phyloP scores from a whole-genome alignment of 2,888 invertebrate species.

The Muscina levida region DNA sequence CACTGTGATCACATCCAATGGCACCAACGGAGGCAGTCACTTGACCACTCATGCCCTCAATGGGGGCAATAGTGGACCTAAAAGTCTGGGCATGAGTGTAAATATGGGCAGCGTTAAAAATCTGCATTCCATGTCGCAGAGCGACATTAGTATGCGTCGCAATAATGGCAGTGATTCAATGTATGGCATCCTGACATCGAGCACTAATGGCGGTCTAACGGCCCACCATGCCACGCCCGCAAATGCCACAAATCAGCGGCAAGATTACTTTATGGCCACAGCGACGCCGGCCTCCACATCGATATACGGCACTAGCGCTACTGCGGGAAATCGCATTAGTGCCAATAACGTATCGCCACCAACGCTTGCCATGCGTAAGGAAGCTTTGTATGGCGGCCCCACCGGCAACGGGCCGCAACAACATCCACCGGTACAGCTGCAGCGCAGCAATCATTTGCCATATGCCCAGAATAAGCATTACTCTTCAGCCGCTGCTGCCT shows the following conservation, averaged over 20 bases:
- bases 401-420: slow-evolving; percentile 70
- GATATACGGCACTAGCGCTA: slow-evolving; percentile 68
- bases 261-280: slow-evolving; percentile 76
- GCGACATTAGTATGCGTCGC: slow-evolving; percentile 76
- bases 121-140: slow-evolving; percentile 78
- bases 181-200: slow-evolving; percentile 66
- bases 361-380: slow-evolving; percentile 75
- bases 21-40: slow-evolving; percentile 69
- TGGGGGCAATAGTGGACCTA: slow-evolving; percentile 66
- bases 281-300: slow-evolving; percentile 74
- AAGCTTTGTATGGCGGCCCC: slow-evolving; percentile 72
- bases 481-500: slow-evolving; percentile 77
- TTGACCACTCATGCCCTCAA: slow-evolving; percentile 68
- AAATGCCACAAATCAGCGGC: slow-evolving; percentile 74
- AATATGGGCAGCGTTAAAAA: slow-evolving; percentile 77
- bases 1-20: slow-evolving; percentile 67
- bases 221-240: slow-evolving; percentile 77
- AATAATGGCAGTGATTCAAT: slow-evolving; percentile 66
- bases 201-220: slow-evolving; percentile 72
- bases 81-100: slow-evolving; percentile 69
- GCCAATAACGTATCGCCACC: slow-evolving; percentile 77
- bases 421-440: slow-evolving; percentile 74
- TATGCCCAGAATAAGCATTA: slow-evolving; percentile 77
- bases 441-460: slow-evolving; percentile 73
- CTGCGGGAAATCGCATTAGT: slow-evolving; percentile 73